Evolutionary conservation across 1,140 invertebrate genomes (phyloP), one percentile per base, ranked within the genome.

Genomic region (Orussus abietinus): DNA sequence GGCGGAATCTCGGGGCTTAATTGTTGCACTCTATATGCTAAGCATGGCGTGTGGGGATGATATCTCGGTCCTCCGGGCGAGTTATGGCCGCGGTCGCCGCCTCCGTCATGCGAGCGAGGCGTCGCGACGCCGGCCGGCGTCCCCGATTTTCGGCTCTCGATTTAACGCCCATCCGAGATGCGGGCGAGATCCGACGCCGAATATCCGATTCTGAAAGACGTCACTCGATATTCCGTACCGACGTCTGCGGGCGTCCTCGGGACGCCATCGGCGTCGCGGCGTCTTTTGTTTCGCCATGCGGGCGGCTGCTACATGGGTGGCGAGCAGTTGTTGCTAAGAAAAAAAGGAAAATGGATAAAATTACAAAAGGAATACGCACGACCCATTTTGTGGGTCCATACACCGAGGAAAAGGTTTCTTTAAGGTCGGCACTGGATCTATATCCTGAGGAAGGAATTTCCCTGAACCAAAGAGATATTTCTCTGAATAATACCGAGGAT

Each of bases 1-100:
- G 49, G 49, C 53, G 32, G 35, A 42, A 43, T 49, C 38, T 36
- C 33, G 28, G 14, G 34, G 55, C 51, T 62, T 70, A 72, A 72
- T 72, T 59, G 59, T 63, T 64, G 61, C 61, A 70, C 67, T 72
- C 59, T 69, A 70, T 69, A 69, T 72, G 67, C 64, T 67, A 70
- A 69, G 57, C 59, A 56, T 63, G 53, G 57, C 46, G 48, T 48
- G 58, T 54, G 58, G 55, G 55, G 49, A 48, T 46, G 58, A 55
- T 57, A 62, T 59, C 46, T 53, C 42, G 53, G 9, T 38, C 34
- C 31, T 29, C 32, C 31, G 42, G 38, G 26, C 58, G 49, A 70
- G 62, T 70, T 70, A 72, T 66, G 58, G 59, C n/a, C 56, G 53
- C 51, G 50, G 66, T 70, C 50, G 59, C 66, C 67, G 66, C 67